phyloP scores from a whole-genome alignment of 2,888 invertebrate genomes.

The Euplexia lucipara region DNA sequence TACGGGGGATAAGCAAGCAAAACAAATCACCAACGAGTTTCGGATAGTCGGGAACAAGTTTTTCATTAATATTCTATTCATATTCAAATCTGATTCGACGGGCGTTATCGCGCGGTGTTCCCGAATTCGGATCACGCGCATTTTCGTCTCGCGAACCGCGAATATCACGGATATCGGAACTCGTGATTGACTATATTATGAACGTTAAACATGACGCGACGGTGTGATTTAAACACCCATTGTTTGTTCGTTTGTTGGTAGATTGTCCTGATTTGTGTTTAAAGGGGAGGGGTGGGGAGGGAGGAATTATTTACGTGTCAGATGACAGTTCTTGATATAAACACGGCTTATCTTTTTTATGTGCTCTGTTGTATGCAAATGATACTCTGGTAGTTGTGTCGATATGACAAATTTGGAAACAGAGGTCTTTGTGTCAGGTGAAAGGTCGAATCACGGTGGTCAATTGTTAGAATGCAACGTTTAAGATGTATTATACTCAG shows the following conservation, averaged over 20 bases:
- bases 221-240: constrained; percentile 64
- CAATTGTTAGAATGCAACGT: no score
- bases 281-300: constrained; percentile 15
- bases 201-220: constrained; percentile 73
- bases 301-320: constrained; percentile 52
- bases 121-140: constrained; percentile 84
- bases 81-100: constrained; percentile 88
- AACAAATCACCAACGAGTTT: constrained; percentile 74
- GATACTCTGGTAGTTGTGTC: constrained; percentile 30
- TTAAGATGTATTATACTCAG: no score
- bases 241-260: constrained; percentile 55
- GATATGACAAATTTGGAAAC: constrained; percentile 25
- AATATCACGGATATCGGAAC: constrained; percentile 78
- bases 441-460: no score
- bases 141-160: constrained; percentile 73
- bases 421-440: not conserved
- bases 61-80: constrained; percentile 89
- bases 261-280: constrained; percentile 54
- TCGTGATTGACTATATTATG: constrained; percentile 85
- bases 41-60: constrained; percentile 80
- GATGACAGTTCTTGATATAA: constrained; percentile 45
- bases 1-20: constrained; percentile 49
- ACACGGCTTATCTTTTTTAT: constrained; percentile 50
- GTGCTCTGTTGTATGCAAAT: constrained; percentile 51
- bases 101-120: constrained; percentile 79